Evolutionary conservation across 2,113 vertebrate species (phyloP), one percentile per base, ranked within the genome.

Genomic region (Eolophus roseicapilla): DNA sequence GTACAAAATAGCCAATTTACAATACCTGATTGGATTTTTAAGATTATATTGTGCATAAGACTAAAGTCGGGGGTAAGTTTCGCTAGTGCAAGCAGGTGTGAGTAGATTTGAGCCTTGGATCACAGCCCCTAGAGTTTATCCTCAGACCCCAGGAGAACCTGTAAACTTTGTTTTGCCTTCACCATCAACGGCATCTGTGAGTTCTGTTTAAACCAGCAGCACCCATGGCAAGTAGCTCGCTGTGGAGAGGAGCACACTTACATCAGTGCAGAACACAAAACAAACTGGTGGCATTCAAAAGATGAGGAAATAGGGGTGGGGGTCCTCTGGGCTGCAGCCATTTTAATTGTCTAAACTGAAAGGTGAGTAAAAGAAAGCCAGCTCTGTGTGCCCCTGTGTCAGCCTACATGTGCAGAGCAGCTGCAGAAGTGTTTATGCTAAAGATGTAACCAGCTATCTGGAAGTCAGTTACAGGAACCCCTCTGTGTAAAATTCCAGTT

Each of bases 41-140:
- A 92, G 76, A 86, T 86, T 95, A 86, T 79, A 93, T 96, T 97
- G 92, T 97, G 96, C 96, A 96, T 96, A 96, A 96, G 93, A 96
- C 91, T 96, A 85, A 86, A 92, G 70, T 17, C 79, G 64, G 91
- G 95, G 88, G 29, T 73, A 92, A 68, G 69, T 94, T 94, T 90
- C 63, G 92, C 78, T 79, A 97, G 94, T 93, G 90, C 88, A 95
- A 95, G 74, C 93, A 95, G 76, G 83, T 17, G 4, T 84, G 75
- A 96, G 57, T 41, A 86, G 80, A 95, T 70, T 24, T 90, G 80
- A 94, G 90, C 77, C 62, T 69, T 37, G 46, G 52, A 73, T 70
- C 90, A 82, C 79, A 83, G 67, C 89, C 74, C 71, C 93, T 89
- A 73, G 91, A 84, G 81, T 82, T 91, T 73, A 95, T 69, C 39